Evolutionary conservation across 2,888 invertebrate genomes (phyloP), one percentile per base, ranked within the genome.

Genomic region (Drosophila paranaensis): DNA sequence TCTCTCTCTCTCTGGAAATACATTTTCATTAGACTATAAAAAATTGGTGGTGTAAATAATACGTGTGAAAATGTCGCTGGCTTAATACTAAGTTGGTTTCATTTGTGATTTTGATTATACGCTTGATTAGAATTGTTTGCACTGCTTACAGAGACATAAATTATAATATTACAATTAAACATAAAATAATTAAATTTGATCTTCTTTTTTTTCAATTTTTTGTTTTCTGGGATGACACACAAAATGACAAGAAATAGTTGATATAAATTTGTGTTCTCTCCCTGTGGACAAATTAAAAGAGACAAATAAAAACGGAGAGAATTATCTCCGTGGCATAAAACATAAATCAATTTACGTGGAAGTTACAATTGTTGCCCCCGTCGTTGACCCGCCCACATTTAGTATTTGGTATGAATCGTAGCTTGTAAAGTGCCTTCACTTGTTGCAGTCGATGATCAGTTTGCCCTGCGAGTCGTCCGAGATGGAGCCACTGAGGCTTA

Each of bases 381-480:
- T 25, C 27, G 42, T 25, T 35, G 45, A 6, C 42, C 58, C 60
- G 39, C 45, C 51, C 35, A 10, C 27, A 27, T 51, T 56, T 57
- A 57, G 57, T 77, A 78, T 82, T 83, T 83, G 83, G 83, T 86
- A 79, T 86, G 35, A 79, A 63, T 79, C 71, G 56, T 62, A 51
- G 42, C 37, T 60, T 39, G 1, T 5, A 48, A 35, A 30, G 40
- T 37, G 30, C 55, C 35, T 46, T 83, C 79, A 90, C 80, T 91
- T 91, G 46, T 91, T 88, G 78, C 86, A 90, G 71, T 91, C 91
- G 46, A 91, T 91, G 43, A 91, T 79, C 30, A 91, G 79, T 62
- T 90, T 91, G 61, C 90, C 90, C 60, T 90, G 77, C 0, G 91
- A 91, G 63, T 91, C 91, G 53, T 91, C 91, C 6, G 85, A 87